Evolutionary conservation across 1,140 invertebrate species (phyloP), one percentile per base, ranked within the genome.

Genomic region (Amyelois transitella): DNA sequence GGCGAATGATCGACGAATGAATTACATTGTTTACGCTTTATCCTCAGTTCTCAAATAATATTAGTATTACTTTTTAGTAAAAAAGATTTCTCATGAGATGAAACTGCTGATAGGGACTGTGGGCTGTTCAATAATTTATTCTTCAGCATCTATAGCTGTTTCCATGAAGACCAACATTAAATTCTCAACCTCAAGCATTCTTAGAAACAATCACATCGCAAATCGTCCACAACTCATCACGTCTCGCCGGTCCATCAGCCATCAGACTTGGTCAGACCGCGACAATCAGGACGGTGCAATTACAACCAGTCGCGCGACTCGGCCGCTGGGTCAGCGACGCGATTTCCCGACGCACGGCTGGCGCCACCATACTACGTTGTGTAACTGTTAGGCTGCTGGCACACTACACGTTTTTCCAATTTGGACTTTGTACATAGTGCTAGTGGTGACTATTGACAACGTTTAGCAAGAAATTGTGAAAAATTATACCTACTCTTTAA

Each of bases 221-320:
- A 32, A 6, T 6, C 28, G 28, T 32, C 28, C 1, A 10, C n/a
- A n/a, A 73, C 63, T 63, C 70, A 73, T 53, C 55, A 48, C 18
- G 47, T 50, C 58, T 53, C 55, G 59, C 58, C 72, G 58, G 69
- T 64, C 69, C 72, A 70, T 81, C 77, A 75, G 70, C 59, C 68
- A 66, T 69, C 67, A 64, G 54, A n/a, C 53, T 62, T 32, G 28
- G 28, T 32, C 28, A 32, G 62, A 59, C 51, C 51, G 68, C 51
- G 68, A 76, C 78, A 86, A 83, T 79, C 80, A 81, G 81, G 77
- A 73, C 82, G 78, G 60, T 68, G 77, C 79, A 83, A 86, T 83
- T 80, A 83, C 71, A 66, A 69, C 66, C 69, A 75, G 65, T 68
- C 67, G 70, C 53, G 64, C 72, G 70, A 72, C 55, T 79, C 71